Evolutionary conservation across 2,888 invertebrate genomes (phyloP), one percentile per base, ranked within the genome.

Genomic region (Himalopsyche tibetana): DNA sequence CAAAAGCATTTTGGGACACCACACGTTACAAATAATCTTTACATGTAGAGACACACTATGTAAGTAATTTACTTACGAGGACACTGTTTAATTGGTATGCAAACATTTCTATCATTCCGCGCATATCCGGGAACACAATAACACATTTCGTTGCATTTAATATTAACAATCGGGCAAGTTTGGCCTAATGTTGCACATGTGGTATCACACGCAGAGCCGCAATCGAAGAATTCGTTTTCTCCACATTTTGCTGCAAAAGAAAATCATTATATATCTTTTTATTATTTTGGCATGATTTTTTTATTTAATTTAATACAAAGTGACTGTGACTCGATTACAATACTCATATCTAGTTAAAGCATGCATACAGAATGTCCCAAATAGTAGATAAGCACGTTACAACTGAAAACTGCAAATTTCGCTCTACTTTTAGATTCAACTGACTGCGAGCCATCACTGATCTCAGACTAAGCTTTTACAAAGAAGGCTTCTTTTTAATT

Each of bases 131-230:
- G 36, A 15, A 90, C 89, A 86, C 91, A 91, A 84, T 91, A 91
- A 81, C 91, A 91, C 89, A 84, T 90, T 2, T 89, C 85, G 38
- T 89, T 90, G 86, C 91, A 91, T n/a, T 83, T 87, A 5, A 90
- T 89, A 80, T 91, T 91, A 0, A 89, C 3, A 11, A 90, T 90
- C 2, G 90, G 91, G 82, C 91, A 91, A 79, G 90, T 89, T 85
- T 88, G 83, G 4, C 89, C 87, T 11, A 91, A 88, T 36, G 90
- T 90, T 0, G 88, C 87, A 84, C 91, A 92, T 0, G 89, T 91
- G 40, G 91, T 92, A 88, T 92, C 92, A 56, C 92, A 92, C 0
- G 89, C 90, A 0, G 89, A 88, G 2, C 90, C 91, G 82, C 92
- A 92, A 0, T 90, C 89, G 82, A 89, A 91, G 85, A 88, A 82